Evolutionary conservation across 2,113 vertebrate genomes (phyloP).

Genomic region (Crotalus tigris): DNA sequence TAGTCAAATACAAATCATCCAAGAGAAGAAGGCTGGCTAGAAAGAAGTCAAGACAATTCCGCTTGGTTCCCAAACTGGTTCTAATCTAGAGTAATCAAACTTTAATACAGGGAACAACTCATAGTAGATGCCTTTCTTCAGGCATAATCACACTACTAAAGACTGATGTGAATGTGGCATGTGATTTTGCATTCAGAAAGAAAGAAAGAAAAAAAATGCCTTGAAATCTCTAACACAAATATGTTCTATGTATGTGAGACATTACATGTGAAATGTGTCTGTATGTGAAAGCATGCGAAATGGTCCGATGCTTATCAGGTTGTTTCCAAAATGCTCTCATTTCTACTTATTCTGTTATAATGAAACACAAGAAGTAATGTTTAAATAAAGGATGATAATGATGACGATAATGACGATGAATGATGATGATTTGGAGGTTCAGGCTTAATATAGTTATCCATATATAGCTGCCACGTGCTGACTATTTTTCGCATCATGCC

Average conservation of each 20-base stretch:
- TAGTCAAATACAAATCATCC: background rate
- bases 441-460: no score
- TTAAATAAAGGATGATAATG: no score
- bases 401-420: no score
- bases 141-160: background rate
- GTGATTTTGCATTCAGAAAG: background rate
- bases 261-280: background rate
- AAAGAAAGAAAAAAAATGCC: background rate
- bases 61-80: background rate
- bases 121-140: background rate
- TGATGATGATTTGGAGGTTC: no score
- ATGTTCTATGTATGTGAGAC: background rate
- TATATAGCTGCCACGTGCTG: no score
- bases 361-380: background rate
- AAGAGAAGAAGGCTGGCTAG: background rate
- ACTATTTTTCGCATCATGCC: no score
- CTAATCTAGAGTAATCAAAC: background rate
- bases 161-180: background rate
- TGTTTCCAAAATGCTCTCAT: background rate
- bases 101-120: background rate
- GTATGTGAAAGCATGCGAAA: no score
- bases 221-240: background rate
- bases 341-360: background rate
- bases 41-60: background rate
- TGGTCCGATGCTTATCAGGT: background rate